Evolutionary conservation across 2,113 vertebrate genomes (phyloP).

Genomic region (Verasper variegatus): DNA sequence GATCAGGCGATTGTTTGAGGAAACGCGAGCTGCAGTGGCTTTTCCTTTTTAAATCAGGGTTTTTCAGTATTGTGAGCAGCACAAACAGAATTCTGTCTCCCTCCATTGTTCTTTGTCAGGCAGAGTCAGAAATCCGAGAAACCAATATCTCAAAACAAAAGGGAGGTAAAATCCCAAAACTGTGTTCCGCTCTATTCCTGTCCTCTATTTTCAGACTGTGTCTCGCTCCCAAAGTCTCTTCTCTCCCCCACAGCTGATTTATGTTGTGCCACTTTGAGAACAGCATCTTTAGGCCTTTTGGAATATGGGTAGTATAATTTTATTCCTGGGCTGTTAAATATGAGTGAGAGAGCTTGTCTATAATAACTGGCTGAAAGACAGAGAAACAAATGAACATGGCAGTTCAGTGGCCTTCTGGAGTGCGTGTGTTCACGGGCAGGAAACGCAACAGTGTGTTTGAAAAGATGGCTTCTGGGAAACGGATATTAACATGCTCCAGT

Average conservation of each 20-base stretch:
- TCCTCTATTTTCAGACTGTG: not conserved
- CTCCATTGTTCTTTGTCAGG: not conserved
- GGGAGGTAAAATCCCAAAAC: conserved; percentile 3
- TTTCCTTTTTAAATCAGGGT: not conserved
- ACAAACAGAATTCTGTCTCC: not conserved
- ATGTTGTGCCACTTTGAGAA: conserved; percentile 36
- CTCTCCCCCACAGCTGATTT: conserved; percentile 43
- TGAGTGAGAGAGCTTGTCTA: conserved; percentile 55
- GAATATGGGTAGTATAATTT: conserved; percentile 53
- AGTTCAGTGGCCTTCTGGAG: conserved; percentile 27
- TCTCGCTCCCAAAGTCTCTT: conserved; percentile 1
- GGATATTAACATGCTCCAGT: conserved; percentile 36
- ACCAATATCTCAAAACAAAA: not conserved
- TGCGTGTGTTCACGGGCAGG: not conserved
- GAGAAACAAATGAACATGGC: conserved; percentile 29
- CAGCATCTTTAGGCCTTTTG: conserved; percentile 51
- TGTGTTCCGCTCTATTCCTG: conserved; percentile 2
- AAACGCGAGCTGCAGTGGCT: not conserved
- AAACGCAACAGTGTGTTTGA: conserved; percentile 15
- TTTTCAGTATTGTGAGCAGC: not conserved
- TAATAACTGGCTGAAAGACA: conserved; percentile 57
- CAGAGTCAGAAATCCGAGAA: not conserved
- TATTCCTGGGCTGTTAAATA: conserved; percentile 54
- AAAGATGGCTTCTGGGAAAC: conserved; percentile 8
- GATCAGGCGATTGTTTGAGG: not conserved